A percentile compares a stretch with the other conserved stretches of the same genome.
phyloP scores from a whole-genome alignment of 2,888 invertebrate species.

The Amiota communis region DNA sequence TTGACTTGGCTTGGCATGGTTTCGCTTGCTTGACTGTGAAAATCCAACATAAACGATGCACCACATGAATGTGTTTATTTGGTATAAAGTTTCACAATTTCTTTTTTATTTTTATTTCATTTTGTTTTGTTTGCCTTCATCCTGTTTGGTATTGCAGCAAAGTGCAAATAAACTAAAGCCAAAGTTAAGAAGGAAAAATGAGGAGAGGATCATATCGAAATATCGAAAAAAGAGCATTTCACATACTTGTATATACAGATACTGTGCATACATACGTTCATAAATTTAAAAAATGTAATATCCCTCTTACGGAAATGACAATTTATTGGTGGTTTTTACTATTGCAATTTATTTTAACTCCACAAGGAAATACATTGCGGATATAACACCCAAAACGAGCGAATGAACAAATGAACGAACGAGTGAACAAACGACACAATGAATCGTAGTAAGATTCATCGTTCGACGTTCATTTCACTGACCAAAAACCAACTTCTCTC shows the following conservation, averaged over 20 bases:
- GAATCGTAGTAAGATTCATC: background rate
- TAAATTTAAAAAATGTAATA: slow-evolving; percentile 67
- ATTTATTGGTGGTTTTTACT: slow-evolving; percentile 66
- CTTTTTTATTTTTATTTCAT: background rate
- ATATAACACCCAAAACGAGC: slow-evolving; percentile 54
- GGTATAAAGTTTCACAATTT: background rate
- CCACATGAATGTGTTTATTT: slow-evolving; percentile 7
- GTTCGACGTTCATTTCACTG: background rate
- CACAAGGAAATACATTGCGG: slow-evolving; percentile 67
- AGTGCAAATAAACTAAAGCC: slow-evolving; percentile 41
- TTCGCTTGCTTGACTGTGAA: slow-evolving; percentile 3
- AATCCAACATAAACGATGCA: slow-evolving; percentile 16
- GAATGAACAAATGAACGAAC: background rate
- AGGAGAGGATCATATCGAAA: background rate
- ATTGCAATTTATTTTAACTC: slow-evolving; percentile 66
- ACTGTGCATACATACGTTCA: slow-evolving; percentile 45
- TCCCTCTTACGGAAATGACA: slow-evolving; percentile 68
- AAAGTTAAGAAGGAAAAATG: slow-evolving; percentile 1
- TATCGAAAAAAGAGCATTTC: background rate
- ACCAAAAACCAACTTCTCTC: background rate
- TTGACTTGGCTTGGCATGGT: background rate
- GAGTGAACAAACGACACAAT: background rate
- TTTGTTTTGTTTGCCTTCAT: background rate
- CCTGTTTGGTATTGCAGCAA: background rate
- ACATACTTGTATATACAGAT: background rate